Conservation (phyloP, 1,140 invertebrate species). For the Agrilus planipennis region DNA sequence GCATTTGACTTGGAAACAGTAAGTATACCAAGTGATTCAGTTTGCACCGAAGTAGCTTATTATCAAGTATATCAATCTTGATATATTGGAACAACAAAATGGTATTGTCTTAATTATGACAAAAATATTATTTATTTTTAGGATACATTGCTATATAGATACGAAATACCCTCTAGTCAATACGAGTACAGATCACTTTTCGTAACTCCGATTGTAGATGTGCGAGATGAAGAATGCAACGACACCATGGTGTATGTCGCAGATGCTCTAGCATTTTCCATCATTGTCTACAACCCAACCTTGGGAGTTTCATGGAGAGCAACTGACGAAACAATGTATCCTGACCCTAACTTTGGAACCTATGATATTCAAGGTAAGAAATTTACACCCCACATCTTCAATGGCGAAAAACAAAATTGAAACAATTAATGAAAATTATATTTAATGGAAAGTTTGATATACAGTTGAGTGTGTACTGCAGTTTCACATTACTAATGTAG, state of each 20-base stretch:
- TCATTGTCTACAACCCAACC: slow-evolving; percentile 56
- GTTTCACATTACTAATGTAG: too few relatives aligned
- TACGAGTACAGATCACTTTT: slow-evolving; percentile 32
- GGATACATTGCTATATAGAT: slow-evolving; percentile 41
- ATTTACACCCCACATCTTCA: too few relatives aligned
- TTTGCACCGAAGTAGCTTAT: too few relatives aligned
- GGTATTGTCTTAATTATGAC: too few relatives aligned
- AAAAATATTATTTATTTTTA: too few relatives aligned
- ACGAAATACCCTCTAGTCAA: slow-evolving; percentile 39
- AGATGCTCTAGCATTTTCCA: slow-evolving; percentile 52
- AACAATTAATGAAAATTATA: too few relatives aligned
- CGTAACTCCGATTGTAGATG: slow-evolving; percentile 46
- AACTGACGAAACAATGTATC: slow-evolving; percentile 55
- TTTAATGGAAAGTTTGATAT: too few relatives aligned
- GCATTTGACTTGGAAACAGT: slow-evolving; percentile 45
- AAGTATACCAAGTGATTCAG: too few relatives aligned
- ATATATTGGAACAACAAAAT: too few relatives aligned
- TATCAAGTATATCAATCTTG: too few relatives aligned
- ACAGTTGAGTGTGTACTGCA: too few relatives aligned
- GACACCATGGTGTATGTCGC: slow-evolving; percentile 62
- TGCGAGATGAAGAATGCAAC: slow-evolving; percentile 40
- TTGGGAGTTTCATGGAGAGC: slow-evolving; percentile 50
- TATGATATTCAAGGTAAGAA: slow-evolving; percentile 46
- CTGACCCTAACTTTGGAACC: slow-evolving; percentile 52
- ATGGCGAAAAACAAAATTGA: too few relatives aligned